Base-by-base conservation (phyloP, 2,797 vertebrate genomes). In the Cossypha caffra region DNA sequence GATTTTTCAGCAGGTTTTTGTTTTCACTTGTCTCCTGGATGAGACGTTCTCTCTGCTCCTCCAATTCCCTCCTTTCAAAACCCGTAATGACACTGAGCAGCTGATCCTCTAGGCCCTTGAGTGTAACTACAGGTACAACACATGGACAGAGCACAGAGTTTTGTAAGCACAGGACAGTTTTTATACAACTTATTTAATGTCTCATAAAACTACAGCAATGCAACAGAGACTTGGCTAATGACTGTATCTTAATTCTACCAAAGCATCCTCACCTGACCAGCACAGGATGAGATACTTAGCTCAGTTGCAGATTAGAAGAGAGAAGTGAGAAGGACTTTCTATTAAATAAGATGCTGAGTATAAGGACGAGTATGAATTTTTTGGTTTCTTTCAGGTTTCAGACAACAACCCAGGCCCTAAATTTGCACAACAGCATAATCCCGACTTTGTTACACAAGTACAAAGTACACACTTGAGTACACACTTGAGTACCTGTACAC, bases 101-200 rank as follows among this genome's bases (percentile, higher is more conserved):
- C 96, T 99, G 99, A 96, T 99, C 99, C 96, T 99, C 99, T 20
- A 99, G 97, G 47, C 99, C 99, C 91, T 99, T 99, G 28, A 99
- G 97, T 0, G 99, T 99, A 78, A 99, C 99, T 99, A 73, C 18
- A 64, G 45, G 57, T 12, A 85, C 12, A 77, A 58, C 12, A 86
- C 58, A 48, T 2, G 18, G 21, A 29, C 13, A 81, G 16, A 94
- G 45, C 63, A 81, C 35, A 63, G 33, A 26, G 17, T 17, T 78
- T 40, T 86, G 38, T 33, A 37, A 87, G 62, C 45, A 87, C 42
- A 79, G 9, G 7, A 54, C 9, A 82, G 10, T 12, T 89, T 89
- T 77, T 37, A 59, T 23, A 54, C 16, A 86, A 48, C 3, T 38
- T 11, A 38, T 20, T 84, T 33, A 3, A 55, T 26, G 45, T 51